phyloP scores from a whole-genome alignment of 2,888 invertebrate species.

The Heliconius erato region DNA sequence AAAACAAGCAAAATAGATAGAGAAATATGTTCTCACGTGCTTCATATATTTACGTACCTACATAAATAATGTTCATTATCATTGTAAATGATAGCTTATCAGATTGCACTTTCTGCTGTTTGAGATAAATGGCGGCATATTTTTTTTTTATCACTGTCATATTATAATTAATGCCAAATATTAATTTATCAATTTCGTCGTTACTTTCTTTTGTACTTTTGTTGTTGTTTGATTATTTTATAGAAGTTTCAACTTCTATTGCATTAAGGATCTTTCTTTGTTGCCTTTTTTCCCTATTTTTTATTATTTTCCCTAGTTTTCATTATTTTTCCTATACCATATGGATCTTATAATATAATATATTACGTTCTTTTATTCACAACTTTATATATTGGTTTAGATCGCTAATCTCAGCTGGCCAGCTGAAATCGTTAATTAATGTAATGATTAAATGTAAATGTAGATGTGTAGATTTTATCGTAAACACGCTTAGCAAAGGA shows the following conservation, averaged over 20 bases:
- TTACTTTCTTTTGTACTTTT: neutral
- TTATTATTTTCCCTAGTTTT: too few relatives aligned
- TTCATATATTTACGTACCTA: neutral
- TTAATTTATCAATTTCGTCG: too few relatives aligned
- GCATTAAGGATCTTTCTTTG: too few relatives aligned
- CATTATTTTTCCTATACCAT: too few relatives aligned
- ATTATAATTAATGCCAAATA: slow-evolving; percentile 24
- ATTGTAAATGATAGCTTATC: slow-evolving; percentile 8
- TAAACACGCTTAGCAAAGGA: neutral
- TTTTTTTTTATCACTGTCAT: slow-evolving; percentile 19
- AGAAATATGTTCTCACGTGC: neutral
- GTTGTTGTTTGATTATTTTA: neutral
- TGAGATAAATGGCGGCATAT: neutral
- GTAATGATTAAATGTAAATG: neutral
- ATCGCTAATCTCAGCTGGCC: neutral
- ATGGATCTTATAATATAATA: too few relatives aligned
- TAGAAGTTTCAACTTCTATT: too few relatives aligned
- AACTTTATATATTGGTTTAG: neutral
- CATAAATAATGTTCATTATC: neutral
- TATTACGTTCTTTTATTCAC: neutral
- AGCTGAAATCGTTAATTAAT: slow-evolving; percentile 1
- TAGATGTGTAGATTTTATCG: neutral
- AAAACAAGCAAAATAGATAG: neutral
- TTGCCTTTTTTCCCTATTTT: too few relatives aligned
- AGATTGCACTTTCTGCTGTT: slow-evolving; percentile 16